A percentile compares a stretch with the other conserved stretches of the same genome.
phyloP scores from a whole-genome alignment of 2,888 invertebrate genomes.

The Nebria brevicollis region DNA sequence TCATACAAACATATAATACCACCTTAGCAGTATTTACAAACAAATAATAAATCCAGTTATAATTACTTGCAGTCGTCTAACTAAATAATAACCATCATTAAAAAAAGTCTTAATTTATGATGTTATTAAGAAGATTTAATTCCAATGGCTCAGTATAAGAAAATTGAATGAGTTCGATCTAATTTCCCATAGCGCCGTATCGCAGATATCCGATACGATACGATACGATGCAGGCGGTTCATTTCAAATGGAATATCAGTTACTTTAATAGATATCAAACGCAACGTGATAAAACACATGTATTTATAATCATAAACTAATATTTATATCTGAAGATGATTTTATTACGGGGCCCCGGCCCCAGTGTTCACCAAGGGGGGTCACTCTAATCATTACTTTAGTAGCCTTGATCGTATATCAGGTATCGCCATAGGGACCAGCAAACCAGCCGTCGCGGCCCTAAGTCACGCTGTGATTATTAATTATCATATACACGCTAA shows the following conservation, averaged over 20 bases:
- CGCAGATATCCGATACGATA: constrained; percentile 1
- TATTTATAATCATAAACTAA: constrained; percentile 61
- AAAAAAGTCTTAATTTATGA: constrained; percentile 42
- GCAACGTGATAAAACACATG: constrained; percentile 60
- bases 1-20: neutral
- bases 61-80: neutral
- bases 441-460: constrained; percentile 16
- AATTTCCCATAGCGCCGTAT: constrained; percentile 21
- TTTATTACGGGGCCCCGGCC: constrained; percentile 59
- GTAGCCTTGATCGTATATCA: constrained; percentile 58
- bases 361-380: constrained; percentile 57
- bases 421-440: constrained; percentile 48
- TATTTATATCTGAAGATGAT: constrained; percentile 63
- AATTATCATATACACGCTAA: constrained; percentile 12
- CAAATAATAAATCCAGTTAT: neutral
- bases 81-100: constrained; percentile 43
- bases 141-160: constrained; percentile 8
- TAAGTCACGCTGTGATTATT: constrained; percentile 18
- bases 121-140: constrained; percentile 45
- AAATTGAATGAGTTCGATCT: constrained; percentile 31
- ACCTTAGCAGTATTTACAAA: neutral
- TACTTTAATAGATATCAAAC: constrained; percentile 46
- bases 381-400: constrained; percentile 57
- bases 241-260: constrained; percentile 1
- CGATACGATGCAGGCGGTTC: neutral